Evolutionary conservation across 2,797 vertebrate genomes (phyloP), one percentile per base, ranked within the genome.

Genomic region (Danionella dracula): DNA sequence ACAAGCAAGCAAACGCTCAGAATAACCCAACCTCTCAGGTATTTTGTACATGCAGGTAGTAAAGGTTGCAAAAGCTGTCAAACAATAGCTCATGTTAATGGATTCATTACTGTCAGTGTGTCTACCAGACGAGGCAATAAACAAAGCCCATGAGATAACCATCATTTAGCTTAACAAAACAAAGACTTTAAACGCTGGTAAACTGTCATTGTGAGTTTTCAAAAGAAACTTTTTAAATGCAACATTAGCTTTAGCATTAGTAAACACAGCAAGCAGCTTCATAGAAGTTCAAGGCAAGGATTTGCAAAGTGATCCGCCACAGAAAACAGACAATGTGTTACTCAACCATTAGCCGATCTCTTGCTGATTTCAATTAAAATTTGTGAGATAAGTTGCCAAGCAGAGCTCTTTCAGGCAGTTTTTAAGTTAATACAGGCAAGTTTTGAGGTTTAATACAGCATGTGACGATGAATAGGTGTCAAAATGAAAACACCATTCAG

Each of bases 241-340:
- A 58, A 48, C 64, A 66, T 66, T 66, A 66, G 31, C 64, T 66
- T 35, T 38, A 66, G 20, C 64, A 40, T 57, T 17, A 38, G 19
- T 46, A 8, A 21, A 49, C 64, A 32, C 64, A 66, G 64, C 54
- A 41, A 41, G 64, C 16, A 16, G 16, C 34, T 31, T 27, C 40
- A 31, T 50, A 16, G 32, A 57, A 57, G n/a, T 5, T 31, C 23
- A 48, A 20, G 32, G 51, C 34, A 12, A 17, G 50, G 31, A 45
- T 19, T 16, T 46, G 12, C 20, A 65, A 29, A 44, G 32, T 13
- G 34, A 46, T 46, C 31, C 10, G 35, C 20, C 11, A 35, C 5
- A 12, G 42, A 19, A 48, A 29, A 27, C 11, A 19, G 9, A 8
- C 23, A 34, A 15, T 20, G 38, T 23, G n/a, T 32, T 17, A 59